These are phyloP conservation scores for Tyrannus savana DNA, from an alignment of 2,113 vertebrate species.

Conservation along the genomic window DNA sequence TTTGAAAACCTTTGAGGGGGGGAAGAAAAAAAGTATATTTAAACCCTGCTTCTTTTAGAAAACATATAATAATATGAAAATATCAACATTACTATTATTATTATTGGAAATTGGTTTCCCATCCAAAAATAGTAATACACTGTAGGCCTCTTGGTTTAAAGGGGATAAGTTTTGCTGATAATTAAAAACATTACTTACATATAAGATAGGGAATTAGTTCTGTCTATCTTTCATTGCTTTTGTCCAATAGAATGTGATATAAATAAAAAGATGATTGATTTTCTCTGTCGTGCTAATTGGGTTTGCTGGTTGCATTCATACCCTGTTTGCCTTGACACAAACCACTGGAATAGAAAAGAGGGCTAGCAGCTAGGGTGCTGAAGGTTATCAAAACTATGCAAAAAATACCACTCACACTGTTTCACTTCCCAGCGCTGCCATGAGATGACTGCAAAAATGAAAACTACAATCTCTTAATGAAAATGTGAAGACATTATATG, in stretches of 20 bases:
- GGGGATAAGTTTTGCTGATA: neutral
- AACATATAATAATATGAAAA: neutral
- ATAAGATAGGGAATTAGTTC: neutral
- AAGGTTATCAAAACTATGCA: neutral
- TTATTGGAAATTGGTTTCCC: neutral
- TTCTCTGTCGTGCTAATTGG: neutral
- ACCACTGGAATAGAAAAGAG: neutral
- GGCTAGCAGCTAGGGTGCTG: neutral
- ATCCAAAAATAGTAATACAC: neutral
- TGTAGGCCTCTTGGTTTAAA: neutral
- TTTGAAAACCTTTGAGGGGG: neutral
- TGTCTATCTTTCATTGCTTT: neutral
- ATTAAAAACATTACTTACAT: neutral
- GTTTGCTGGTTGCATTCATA: neutral
- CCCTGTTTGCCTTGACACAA: neutral
- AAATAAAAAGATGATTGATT: neutral
- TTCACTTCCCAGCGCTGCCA: fast-evolving
- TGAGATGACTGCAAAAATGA: neutral
- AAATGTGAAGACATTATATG: neutral
- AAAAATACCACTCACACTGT: neutral
- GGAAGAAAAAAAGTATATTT: neutral
- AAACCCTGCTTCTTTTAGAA: neutral
- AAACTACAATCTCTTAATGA: neutral
- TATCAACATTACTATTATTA: neutral
- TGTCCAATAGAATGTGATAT: neutral